Base-by-base conservation (phyloP, 2,888 invertebrate genomes). In the Aplocera efformata region DNA sequence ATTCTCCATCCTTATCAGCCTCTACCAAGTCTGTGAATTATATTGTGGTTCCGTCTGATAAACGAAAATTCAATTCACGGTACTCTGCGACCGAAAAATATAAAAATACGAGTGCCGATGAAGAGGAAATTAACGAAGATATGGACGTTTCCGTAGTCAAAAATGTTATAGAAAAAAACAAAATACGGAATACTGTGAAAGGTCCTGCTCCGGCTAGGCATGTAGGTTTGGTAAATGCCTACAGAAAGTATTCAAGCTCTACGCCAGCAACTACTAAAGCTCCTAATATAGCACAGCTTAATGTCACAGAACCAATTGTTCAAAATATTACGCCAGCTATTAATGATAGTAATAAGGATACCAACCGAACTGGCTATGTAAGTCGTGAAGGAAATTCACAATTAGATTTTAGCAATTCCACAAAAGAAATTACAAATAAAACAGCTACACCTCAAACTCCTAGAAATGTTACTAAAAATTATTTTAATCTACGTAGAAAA, bases 61-160 rank as follows among this genome's bases (percentile, higher is more conserved):
- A 83, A 50, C 70, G 83, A 49, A 77, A 85, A 60, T 81, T 76
- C 33, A 86, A 86, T 54, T 85, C 86, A 28, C 70, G 88, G 43
- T 85, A 86, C 53, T 86, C 86, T 38, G 72, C 80, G 9, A 88
- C 88, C 7, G 88, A 88, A 63, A 88, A 88, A 56, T 86, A 85
- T 60, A 85, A 71, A 55, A 84, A 82, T 36, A 75, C 71, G 13
- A 90, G 88, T 25, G 77, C 88, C 8, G 88, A 88, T 35, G 90
- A 91, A 63, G 90, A 90, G 28, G 89, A 90, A 75, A 62, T 85
- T 1, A 89, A 89, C 56, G 89, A 90, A 60, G 88, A 91, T 25
- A 88, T 91, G 79, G 91, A 91, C 52, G 90, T 91, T 0, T 90
- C 91, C 0, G 90, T 90, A n/a, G 86, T 90, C 0, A 89, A 84